Evolutionary conservation across 2,113 vertebrate species (phyloP), one percentile per base, ranked within the genome.

Genomic region (Notiomystis cincta): DNA sequence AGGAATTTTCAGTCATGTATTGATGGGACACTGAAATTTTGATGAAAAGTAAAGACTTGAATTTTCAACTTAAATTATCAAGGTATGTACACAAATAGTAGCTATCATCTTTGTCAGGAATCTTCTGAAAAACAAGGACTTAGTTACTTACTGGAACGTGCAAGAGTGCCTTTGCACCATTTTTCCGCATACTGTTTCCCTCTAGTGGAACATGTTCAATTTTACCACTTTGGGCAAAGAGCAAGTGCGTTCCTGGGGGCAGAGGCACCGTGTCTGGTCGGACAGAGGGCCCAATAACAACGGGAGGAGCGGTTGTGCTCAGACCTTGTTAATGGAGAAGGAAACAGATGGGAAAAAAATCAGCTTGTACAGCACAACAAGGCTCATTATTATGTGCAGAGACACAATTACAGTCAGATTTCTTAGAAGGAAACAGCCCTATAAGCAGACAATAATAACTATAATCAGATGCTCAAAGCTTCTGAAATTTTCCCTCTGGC

Each of bases 191-290:
- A 23, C 73, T 96, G 42, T 97, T 98, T 44, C 98, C 98, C 9
- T 98, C 98, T 78, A 99, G 82, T 1, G 99, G 99, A 48, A 99
- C 82, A 19, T 98, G 98, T 58, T 99, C 99, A 42, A 99, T 99
- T 96, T 98, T 98, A 71, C 99, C 99, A 15, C 98, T 99, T 93
- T 99, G 99, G 40, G 99, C 98, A 93, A 98, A 99, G 61, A 99
- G 97, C 82, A 99, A 97, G 95, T 99, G 98, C 0, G 99, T 99
- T 90, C 99, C 99, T 6, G 99, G 98, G 0, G 98, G 98, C 70
- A 99, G 94, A 24, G 98, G 98, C 45, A 98, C 90, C 3, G 99
- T 97, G 7, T 98, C 97, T 2, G 99, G 98, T 58, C 98, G 98
- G 66, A 98, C 96, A 1, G 96, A 97, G 45, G 99, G 99, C 67